phyloP scores from a whole-genome alignment of 2,888 invertebrate genomes.

The Cryptus armator region DNA sequence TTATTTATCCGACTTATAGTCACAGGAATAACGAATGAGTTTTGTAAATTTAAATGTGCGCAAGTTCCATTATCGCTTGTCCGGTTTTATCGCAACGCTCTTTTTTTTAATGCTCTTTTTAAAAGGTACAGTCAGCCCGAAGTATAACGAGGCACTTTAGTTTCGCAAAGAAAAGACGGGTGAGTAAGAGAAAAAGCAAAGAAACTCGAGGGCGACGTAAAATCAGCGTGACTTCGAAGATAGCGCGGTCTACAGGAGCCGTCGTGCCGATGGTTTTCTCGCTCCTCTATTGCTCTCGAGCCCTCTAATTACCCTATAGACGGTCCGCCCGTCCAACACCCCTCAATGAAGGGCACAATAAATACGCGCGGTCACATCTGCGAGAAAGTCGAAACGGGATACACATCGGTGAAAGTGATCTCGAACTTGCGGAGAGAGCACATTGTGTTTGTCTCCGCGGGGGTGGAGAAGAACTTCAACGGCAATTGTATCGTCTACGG shows the following conservation, averaged over 20 bases:
- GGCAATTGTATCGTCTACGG: conserved; percentile 53
- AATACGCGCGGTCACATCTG: conserved; percentile 70
- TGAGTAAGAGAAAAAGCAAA: conserved; percentile 8
- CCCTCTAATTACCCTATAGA: conserved; percentile 85
- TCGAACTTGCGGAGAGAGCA: conserved; percentile 59
- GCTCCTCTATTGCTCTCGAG: conserved; percentile 69
- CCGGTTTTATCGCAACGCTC: conserved; percentile 65
- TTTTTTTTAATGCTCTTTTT: conserved; percentile 77
- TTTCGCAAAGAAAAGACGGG: conserved; percentile 5
- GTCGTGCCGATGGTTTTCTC: conserved; percentile 52
- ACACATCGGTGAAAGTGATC: conserved; percentile 71
- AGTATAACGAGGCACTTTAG: conserved; percentile 74
- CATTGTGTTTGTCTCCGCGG: conserved; percentile 63
- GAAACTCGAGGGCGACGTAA: conserved; percentile 67
- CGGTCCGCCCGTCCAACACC: conserved; percentile 61
- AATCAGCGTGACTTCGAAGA: conserved; percentile 78
- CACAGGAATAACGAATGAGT: not conserved
- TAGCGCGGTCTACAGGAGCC: conserved; percentile 74
- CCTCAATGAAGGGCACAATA: conserved; percentile 64
- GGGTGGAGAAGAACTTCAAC: conserved; percentile 55
- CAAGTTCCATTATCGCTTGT: conserved; percentile 33
- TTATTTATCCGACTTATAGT: not conserved
- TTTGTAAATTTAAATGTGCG: not conserved
- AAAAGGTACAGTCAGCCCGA: conserved; percentile 73
- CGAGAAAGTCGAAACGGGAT: conserved; percentile 58